Base-by-base conservation (phyloP, 2,797 vertebrate species). In the Petrocephalus sullivani region DNA sequence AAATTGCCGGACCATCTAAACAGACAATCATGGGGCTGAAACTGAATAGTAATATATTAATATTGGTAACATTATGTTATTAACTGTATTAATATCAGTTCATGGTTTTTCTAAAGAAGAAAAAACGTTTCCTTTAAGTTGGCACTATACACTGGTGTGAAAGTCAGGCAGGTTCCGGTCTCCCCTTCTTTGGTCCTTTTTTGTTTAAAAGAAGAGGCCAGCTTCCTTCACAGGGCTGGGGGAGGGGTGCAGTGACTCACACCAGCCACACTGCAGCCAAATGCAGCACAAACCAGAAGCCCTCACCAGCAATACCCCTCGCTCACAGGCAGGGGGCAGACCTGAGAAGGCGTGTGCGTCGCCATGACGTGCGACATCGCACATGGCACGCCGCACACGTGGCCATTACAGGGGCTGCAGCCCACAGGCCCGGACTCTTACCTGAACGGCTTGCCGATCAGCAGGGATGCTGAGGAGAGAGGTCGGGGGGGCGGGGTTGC, bases 361-460 rank as follows among this genome's bases (percentile, higher is more conserved):
- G 64, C 21, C 23, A 87, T 37, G 23, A 37, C 64, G 28, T 9
- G 23, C 46, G 4, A n/a, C 78, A 82, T 82, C 19, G 23, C 81
- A 83, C 21, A 53, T n/a, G 41, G 49, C 21, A 49, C 3, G 7
- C n/a, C 78, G 16, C 16, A 2, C 9, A 28, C 21, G 49, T 83
- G 81, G 84, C 53, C 12, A 0, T 56, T 2, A 58, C 56, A 37
- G 54, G 54, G 54, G 21, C 19, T 19, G 46, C 19, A 61, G 61
- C 57, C 46, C n/a, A 16, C 6, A 12, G 60, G n/a, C 21, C 87
- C n/a, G 51, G 16, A 87, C 86, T 91, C 51, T 92, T 96, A 98
- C 97, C 97, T 98, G 97, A 9, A 98, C 97, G 0, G 97, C 96
- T 90, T 97, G 97, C 88, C 96, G 95, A 92, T 98, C 97, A 0